Base-by-base conservation (phyloP, 2,888 invertebrate genomes). In the Dynastes maya region DNA sequence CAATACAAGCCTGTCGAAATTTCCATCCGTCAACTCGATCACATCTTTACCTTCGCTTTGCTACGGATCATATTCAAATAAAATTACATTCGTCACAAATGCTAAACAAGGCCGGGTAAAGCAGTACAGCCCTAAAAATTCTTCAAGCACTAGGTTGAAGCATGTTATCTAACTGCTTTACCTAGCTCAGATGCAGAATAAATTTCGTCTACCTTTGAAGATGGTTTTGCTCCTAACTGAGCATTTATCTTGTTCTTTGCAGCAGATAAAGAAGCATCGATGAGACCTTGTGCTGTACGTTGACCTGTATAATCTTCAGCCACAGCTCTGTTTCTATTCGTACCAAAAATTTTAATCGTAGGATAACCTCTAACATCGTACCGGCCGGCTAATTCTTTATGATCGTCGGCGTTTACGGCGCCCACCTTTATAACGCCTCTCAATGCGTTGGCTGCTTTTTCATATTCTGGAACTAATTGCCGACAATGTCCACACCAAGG, bases 401-500 rank as follows among this genome's bases (percentile, higher is more conserved):
- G 95, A 70, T 96, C 93, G 87, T 98, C 98, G 61, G 96, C 96
- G 90, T 99, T 95, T 0, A 99, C 94, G 5, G 97, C 97, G 70
- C 98, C 99, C 4, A 99, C 95, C 92, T 97, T 98, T 0, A 95
- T 94, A 13, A 98, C 91, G 79, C 99, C 98, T 94, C 97, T 98
- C 0, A 99, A 89, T 0, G 97, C 98, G 82, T 92, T 93, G 1
- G 99, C 98, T 72, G 97, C 95, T 90, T 98, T 98, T 80, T 95
- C 93, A 89, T 98, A 99, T 87, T 98, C 98, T 1, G 98, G 96
- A 63, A 95, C 97, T 63, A 99, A 90, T 80, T 92, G 92, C 88
- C 98, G 94, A 89, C 99, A 96, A 86, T 96, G 96, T 11, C 96
- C 97, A 88, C 96, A 98, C 98, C 98, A 99, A 0, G 98, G 98